These are phyloP conservation scores for Drosophila dives DNA, from an alignment of 2,888 invertebrate species.

Conservation along the genomic window DNA sequence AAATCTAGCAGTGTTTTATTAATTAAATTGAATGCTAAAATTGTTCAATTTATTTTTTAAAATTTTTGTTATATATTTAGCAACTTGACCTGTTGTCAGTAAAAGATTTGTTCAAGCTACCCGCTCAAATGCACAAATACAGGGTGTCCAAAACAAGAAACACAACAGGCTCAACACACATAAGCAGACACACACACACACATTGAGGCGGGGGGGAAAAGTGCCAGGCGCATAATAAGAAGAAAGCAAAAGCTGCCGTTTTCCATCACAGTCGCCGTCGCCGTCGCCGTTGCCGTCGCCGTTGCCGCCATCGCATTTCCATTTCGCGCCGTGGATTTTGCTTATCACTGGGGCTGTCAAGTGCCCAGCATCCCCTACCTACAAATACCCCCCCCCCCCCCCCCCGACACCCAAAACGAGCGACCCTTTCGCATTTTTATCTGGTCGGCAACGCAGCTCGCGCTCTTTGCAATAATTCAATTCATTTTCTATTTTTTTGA, in stretches of 20 bases:
- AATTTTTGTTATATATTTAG: neutral
- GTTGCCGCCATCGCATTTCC: constrained; percentile 61
- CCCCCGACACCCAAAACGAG: neutral
- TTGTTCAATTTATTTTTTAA: neutral
- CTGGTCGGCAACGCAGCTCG: constrained; percentile 39
- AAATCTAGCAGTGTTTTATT: neutral
- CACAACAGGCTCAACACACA: constrained; percentile 30
- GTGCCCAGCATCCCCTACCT: constrained; percentile 60
- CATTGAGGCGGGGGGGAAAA: constrained; percentile 19
- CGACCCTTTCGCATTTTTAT: constrained; percentile 6
- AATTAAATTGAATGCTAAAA: neutral
- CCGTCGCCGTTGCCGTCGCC: constrained; percentile 17
- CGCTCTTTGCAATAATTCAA: constrained; percentile 82
- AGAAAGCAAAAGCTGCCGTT: constrained; percentile 55
- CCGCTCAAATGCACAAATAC: too few species aligned
- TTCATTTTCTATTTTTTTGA: constrained; percentile 82
- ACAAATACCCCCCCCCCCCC: neutral
- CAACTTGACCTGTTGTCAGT: neutral
- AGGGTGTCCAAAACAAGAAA: constrained; percentile 50
- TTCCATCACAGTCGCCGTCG: constrained; percentile 26
- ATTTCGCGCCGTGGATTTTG: constrained; percentile 74
- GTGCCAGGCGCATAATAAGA: constrained; percentile 66
- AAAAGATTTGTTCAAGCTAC: neutral
- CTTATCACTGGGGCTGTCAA: constrained; percentile 76
- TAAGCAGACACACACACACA: constrained; percentile 24